Evolutionary conservation across 2,113 vertebrate genomes (phyloP).

Genomic region (Raja brachyura): DNA sequence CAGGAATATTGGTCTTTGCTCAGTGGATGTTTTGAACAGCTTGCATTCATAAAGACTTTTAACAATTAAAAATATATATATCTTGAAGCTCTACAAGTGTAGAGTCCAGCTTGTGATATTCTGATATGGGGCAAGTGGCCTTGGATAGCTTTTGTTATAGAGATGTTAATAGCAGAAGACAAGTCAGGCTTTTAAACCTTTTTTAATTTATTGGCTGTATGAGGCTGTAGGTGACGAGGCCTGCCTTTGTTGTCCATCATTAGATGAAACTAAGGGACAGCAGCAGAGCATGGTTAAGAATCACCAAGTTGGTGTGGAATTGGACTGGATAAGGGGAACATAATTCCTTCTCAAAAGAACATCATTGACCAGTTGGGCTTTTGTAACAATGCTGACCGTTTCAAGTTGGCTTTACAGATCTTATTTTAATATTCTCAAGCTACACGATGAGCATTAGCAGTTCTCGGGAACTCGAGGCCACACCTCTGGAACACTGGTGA

Average conservation of each 20-base stretch:
- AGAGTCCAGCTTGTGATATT: neutral
- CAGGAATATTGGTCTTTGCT: neutral
- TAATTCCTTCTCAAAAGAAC: neutral
- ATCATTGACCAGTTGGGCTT: neutral
- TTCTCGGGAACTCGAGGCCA: neutral
- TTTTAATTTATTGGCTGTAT: neutral
- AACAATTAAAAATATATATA: neutral
- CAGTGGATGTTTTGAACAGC: neutral
- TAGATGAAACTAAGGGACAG: neutral
- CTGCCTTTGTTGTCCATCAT: neutral
- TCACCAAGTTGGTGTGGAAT: neutral
- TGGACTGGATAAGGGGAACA: neutral
- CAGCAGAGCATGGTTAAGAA: neutral
- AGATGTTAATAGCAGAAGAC: neutral
- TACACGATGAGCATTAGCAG: neutral
- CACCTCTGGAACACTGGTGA: neutral
- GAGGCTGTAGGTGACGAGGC: neutral
- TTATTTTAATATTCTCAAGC: neutral
- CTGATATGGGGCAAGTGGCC: neutral
- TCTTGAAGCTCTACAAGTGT: neutral
- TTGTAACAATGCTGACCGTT: neutral
- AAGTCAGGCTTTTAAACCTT: neutral
- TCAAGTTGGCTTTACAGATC: neutral
- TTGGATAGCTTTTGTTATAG: neutral
- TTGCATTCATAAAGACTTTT: neutral